Evolutionary conservation across 2,888 invertebrate species (phyloP), one percentile per base, ranked within the genome.

Genomic region (Sericinus montela): DNA sequence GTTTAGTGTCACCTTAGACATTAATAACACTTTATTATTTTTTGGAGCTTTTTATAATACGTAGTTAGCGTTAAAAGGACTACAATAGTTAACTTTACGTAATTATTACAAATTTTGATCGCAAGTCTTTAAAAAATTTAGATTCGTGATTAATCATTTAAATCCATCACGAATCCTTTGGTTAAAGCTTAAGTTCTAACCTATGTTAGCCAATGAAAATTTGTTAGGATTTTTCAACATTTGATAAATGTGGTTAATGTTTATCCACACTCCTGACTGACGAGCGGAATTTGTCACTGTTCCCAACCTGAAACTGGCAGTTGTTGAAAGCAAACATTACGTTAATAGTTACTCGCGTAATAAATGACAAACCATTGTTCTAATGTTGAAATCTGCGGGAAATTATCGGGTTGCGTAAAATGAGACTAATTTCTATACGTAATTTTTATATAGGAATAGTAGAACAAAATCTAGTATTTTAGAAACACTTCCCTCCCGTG

Each of bases 221-320:
- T 46, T 23, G 37, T 25, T 42, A 42, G 36, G 23, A 37, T 36
- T 48, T 81, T 76, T 32, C 72, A 68, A 75, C 75, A 79, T 80
- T 48, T 48, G 37, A 48, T 30, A 42, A 48, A 48, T 48, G 13
- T 42, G 37, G 37, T 48, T 29, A 48, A 48, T 48, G 42, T 42
- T 48, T 48, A 48, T 48, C 37, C 42, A 8, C 36, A 32, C 42
- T 29, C 23, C 36, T 48, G 48, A 48, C 30, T 42, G 42, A 48
- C 42, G 42, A 19, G 11, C 42, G 6, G 30, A 48, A 48, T 48
- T 48, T 48, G 48, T 48, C 48, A 37, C 36, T 42, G 48, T 48
- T 42, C 42, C 41, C 48, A 48, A 48, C 48, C 47, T 42, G 37
- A 48, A 42, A 42, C 48, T 48, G 48, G 48, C 48, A 37, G 42